Evolutionary conservation across 2,888 invertebrate species (phyloP).

Genomic region (Cosmia trapezina): DNA sequence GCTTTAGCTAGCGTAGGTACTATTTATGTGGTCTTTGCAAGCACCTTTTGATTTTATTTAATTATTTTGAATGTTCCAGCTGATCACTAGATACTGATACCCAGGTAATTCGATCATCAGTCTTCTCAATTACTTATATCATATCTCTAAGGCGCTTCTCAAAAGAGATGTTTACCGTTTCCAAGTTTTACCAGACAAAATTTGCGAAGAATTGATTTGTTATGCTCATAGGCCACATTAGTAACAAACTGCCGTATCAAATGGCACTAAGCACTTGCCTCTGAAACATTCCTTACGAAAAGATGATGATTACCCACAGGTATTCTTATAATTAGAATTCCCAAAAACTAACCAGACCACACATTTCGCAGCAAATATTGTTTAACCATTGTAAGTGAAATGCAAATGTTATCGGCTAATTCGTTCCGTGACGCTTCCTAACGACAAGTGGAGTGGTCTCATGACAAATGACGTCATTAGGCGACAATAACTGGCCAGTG

Average conservation of each 20-base stretch:
- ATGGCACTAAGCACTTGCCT: not conserved
- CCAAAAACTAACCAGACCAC: not conserved
- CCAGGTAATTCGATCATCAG: too few relatives aligned
- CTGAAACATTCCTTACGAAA: not conserved
- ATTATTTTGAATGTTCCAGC: not conserved
- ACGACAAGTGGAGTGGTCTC: constrained; percentile 41
- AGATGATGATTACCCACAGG: not conserved
- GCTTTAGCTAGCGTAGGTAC: too few relatives aligned
- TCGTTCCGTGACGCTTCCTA: constrained; percentile 38
- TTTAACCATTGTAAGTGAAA: constrained; percentile 17
- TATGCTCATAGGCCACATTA: constrained; percentile 4
- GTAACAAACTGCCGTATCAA: constrained; percentile 13
- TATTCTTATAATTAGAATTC: not conserved
- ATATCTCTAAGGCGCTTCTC: too few relatives aligned
- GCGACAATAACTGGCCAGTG: constrained; percentile 52
- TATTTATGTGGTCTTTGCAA: not conserved
- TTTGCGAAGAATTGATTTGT: constrained; percentile 13
- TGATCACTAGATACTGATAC: not conserved
- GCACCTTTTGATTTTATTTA: not conserved
- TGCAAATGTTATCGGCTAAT: constrained; percentile 42
- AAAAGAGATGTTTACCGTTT: not conserved
- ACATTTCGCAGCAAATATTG: constrained; percentile 24
- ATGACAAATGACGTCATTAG: constrained; percentile 67
- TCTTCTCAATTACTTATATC: too few relatives aligned
- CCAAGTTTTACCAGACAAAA: constrained; percentile 7